Base-by-base conservation (phyloP, 53 echinoderm and acorn worm genomes). In the Paelopatides confundens region DNA sequence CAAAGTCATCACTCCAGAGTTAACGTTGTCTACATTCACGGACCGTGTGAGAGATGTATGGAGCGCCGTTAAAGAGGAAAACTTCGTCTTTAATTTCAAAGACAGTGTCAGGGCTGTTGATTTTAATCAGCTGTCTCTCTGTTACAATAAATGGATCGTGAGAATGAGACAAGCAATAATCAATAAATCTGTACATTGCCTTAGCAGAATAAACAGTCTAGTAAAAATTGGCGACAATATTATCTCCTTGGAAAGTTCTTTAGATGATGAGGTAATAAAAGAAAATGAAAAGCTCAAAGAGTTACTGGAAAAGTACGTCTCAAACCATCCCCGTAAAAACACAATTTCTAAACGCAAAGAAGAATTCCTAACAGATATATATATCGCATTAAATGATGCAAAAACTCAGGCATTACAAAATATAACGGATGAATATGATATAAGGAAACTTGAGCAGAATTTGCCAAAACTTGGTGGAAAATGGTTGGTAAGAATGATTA, bases 81-180 rank as follows among this genome's bases (percentile, higher is more conserved):
- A 38, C 31, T 49, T 76, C 27, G 40, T 76, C 9, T 76, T 76
- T 11, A 76, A n/a, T 49, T 76, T 76, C 31, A 35, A 76, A 26
- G 76, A 76, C 26, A 76, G 76, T 46, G 76, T 76, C 7, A 76
- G 46, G 29, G 76, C 76, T 5, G 76, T 76, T 0, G 76, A 40
- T 28, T 76, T 18, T n/a, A 76, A 76, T 48, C 43, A 76, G 46
- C 9, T 76, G 2, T 76, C 43, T 48, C 76, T 76, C 13, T 1
- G 38, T 26, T 76, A 76, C 28, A 76, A 76, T 43, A 21, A 46
- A 43, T 76, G 76, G 76, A 76, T 76, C 1, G 40, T 43, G 2
- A 40, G 43, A 48, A 76, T 76, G 76, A 76, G 76, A 18, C 40
- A 76, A 23, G 46, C 35, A 1, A 30, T 76, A 0, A 64, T 64